Evolutionary conservation across 2,113 vertebrate genomes (phyloP).

Genomic region (Ailurus styani): DNA sequence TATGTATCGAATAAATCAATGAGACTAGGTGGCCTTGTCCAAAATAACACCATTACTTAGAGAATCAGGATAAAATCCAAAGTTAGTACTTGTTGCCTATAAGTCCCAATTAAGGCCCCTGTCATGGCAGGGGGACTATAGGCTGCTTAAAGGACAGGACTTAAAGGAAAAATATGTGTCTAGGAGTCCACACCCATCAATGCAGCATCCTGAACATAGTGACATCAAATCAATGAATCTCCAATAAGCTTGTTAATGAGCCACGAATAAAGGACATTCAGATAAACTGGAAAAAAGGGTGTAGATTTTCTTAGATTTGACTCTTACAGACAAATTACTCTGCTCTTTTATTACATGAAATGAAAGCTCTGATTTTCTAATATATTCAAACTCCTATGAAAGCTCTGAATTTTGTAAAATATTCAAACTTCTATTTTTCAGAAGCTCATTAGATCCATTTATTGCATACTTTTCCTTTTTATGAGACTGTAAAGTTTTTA

Average conservation of each 20-base stretch:
- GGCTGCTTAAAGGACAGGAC: neutral
- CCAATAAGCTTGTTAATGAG: neutral
- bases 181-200: neutral
- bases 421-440: neutral
- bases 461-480: neutral
- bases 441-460: neutral
- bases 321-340: neutral
- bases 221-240: neutral
- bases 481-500: conserved; percentile 5
- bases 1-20: neutral
- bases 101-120: neutral
- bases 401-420: neutral
- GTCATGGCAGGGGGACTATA: neutral
- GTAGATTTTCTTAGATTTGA: neutral
- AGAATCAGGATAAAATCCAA: neutral
- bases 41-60: neutral
- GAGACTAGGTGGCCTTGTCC: neutral
- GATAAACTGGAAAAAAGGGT: neutral
- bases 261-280: neutral
- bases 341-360: neutral
- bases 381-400: neutral
- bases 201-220: neutral
- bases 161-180: neutral
- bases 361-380: neutral
- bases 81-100: neutral